Evolutionary conservation across 2,113 vertebrate genomes (phyloP), one percentile per base, ranked within the genome.

Genomic region (Daboia siamensis): DNA sequence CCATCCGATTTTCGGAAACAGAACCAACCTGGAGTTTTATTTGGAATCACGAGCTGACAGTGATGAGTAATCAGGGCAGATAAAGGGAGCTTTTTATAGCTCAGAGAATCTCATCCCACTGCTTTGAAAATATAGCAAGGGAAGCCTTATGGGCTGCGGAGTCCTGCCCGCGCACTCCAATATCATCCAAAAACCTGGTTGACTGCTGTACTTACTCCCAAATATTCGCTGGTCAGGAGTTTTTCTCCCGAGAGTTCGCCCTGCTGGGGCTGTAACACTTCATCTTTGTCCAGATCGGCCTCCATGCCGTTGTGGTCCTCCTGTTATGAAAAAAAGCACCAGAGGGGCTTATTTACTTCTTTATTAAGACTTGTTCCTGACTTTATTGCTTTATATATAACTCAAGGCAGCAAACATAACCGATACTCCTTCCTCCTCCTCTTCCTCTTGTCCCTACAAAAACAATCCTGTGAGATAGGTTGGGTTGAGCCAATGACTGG

Each of bases 181-280:
- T 39, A 17, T 3, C 33, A 56, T 12, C 48, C 86, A 48, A 39
- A 48, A 39, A 1, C 61, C 86, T 86, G 48, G 23, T 54, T 3
- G 74, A 57, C 90, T 85, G 88, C 80, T 90, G 86, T 88, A 96
- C 99, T 97, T 97, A 99, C 99, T 88, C 99, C 99, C 87, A 99
- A 95, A 95, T 99, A 99, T 93, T 99, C 99, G 0, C 98, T 98
- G 69, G 99, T 99, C 92, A 99, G 98, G 86, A 99, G 98, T 91
- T 98, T 98, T 97, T 99, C 99, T 51, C 99, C 99, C 3, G 97
- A 97, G 87, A 99, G 98, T 44, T 99, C 99, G 52, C 98, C 98
- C 3, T 97, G 96, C 90, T 99, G 98, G 46, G 98, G 98, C 0
- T 99, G 97, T 55, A 99, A 96, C 90, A 98, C 94, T 92, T 99